A percentile compares a stretch with the other conserved stretches of the same genome.
Evolutionary conservation across 2,113 vertebrate genomes (phyloP).

Genomic region (Tetrax tetrax): DNA sequence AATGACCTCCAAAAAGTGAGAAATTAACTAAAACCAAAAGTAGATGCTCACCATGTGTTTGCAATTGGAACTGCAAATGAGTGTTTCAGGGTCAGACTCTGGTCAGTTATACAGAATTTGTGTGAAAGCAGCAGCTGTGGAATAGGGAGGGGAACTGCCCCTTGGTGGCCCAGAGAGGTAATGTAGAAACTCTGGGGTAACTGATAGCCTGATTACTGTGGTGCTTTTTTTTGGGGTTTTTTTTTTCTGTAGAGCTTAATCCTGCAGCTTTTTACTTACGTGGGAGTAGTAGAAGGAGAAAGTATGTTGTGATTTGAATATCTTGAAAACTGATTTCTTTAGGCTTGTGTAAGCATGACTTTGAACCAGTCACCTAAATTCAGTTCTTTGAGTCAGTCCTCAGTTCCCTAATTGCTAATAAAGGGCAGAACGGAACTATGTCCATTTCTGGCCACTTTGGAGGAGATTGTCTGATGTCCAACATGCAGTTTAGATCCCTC

Average conservation of each 20-base stretch:
- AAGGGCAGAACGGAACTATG: neutral
- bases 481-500: accelerated
- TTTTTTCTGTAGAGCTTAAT: neutral
- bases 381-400: neutral
- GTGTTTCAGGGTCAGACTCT: neutral
- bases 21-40: constrained; percentile 35
- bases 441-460: neutral
- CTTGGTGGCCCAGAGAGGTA: neutral
- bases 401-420: neutral
- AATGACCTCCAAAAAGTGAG: neutral
- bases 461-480: neutral
- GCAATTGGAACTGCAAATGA: neutral
- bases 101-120: neutral
- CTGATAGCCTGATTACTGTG: neutral
- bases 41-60: neutral
- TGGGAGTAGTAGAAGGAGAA: neutral
- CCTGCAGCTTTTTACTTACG: neutral
- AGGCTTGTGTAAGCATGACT: neutral
- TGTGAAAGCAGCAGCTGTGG: neutral
- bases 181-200: neutral
- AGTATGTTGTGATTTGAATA: neutral
- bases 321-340: neutral
- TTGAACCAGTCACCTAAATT: neutral
- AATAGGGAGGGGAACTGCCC: neutral
- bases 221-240: neutral